Evolutionary conservation across 1,140 invertebrate species (phyloP).

Genomic region (Pseudomyrmex flavicornis): DNA sequence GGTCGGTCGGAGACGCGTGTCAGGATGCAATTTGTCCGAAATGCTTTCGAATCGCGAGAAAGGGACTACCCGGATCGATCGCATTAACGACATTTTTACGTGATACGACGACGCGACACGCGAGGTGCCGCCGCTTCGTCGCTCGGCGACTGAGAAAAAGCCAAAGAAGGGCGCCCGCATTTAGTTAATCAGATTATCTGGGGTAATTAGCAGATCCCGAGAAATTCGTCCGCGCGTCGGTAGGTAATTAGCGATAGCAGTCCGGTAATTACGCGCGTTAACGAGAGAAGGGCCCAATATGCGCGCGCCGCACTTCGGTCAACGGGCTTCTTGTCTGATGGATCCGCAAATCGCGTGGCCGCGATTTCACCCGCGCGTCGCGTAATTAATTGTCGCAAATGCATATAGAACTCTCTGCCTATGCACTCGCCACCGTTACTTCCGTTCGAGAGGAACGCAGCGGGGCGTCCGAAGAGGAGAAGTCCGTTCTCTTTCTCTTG

Average conservation of each 20-base stretch:
- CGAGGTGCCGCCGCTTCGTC: neutral
- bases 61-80: constrained; percentile 65
- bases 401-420: constrained; percentile 5
- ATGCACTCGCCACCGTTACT: constrained; percentile 31
- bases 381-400: constrained; percentile 66
- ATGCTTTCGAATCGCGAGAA: constrained; percentile 61
- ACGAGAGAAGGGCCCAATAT: constrained; percentile 37
- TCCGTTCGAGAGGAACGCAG: constrained; percentile 18
- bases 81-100: constrained; percentile 77
- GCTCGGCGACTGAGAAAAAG: constrained; percentile 1
- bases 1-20: constrained; percentile 62
- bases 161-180: constrained; percentile 24
- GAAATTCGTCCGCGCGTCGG: constrained; percentile 37
- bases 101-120: constrained; percentile 62
- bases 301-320: constrained; percentile 14
- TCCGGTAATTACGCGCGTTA: constrained; percentile 71
- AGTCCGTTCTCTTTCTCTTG: neutral
- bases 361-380: constrained; percentile 15
- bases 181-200: constrained; percentile 69
- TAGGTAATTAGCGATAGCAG: constrained; percentile 60
- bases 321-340: constrained; percentile 51
- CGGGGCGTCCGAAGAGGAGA: neutral
- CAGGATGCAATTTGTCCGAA: constrained; percentile 70
- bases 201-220: constrained; percentile 66
- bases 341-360: constrained; percentile 69